phyloP scores from a whole-genome alignment of 30 jellyfish, hydroid and myxozoan genomes.

The Pelagia noctiluca region DNA sequence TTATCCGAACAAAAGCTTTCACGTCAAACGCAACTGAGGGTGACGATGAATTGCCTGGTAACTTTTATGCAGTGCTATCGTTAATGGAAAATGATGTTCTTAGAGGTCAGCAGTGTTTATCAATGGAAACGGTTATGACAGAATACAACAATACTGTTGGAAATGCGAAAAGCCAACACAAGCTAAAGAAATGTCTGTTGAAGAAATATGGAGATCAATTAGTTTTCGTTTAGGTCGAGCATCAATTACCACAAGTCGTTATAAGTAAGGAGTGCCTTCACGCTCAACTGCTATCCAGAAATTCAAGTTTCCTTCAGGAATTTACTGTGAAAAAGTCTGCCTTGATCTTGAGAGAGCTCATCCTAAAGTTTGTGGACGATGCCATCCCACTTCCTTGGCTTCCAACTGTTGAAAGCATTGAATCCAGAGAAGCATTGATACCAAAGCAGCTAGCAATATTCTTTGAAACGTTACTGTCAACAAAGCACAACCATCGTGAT shows the following conservation, averaged over 20 bases:
- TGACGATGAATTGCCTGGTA: not conserved
- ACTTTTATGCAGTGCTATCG: not conserved
- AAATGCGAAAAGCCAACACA: not conserved
- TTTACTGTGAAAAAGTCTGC: not conserved
- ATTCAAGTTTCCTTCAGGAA: not conserved
- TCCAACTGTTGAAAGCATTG: not conserved
- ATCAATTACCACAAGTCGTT: slow-evolving; percentile 22
- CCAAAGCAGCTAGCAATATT: slow-evolving; percentile 9
- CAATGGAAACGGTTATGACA: slow-evolving; percentile 44
- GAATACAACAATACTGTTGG: not conserved
- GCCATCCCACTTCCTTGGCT: not conserved
- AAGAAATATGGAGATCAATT: slow-evolving; percentile 1
- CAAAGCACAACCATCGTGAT: slow-evolving; percentile 3
- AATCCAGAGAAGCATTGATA: not conserved
- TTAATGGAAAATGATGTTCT: not conserved
- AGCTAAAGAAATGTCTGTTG: slow-evolving; percentile 10
- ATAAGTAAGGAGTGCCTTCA: slow-evolving; percentile 30
- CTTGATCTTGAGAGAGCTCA: not conserved
- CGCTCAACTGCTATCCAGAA: not conserved
- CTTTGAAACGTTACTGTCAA: not conserved
- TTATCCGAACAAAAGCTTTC: not conserved
- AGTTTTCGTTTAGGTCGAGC: not conserved
- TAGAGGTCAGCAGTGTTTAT: slow-evolving; percentile 40
- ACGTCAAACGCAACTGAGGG: not conserved
- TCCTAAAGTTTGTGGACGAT: not conserved